Percentiles rank a stretch among this genome's conserved stretches.
Evolutionary conservation across 2,888 invertebrate species (phyloP).

Genomic region (Ctenicera cuprea): DNA sequence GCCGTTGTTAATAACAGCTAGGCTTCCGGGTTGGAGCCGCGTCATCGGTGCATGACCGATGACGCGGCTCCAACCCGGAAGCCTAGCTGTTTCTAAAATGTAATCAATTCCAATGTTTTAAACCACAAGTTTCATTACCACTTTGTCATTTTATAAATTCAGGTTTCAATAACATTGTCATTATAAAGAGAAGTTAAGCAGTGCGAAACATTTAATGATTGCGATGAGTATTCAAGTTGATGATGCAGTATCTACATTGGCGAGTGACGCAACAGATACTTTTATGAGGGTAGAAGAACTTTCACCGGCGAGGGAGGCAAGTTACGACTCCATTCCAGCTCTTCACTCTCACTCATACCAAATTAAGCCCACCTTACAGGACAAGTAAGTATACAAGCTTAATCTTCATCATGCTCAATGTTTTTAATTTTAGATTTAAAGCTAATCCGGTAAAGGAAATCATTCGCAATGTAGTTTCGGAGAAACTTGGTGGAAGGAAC

Average conservation of each 20-base stretch:
- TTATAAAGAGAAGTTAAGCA: too few relatives aligned
- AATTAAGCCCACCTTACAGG: slow-evolving; percentile 69
- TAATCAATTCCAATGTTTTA: too few relatives aligned
- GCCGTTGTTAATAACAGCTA: too few relatives aligned
- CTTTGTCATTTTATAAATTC: too few relatives aligned
- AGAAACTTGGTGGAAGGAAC: slow-evolving; percentile 79
- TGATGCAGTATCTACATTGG: slow-evolving; percentile 54
- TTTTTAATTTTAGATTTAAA: slow-evolving; percentile 74
- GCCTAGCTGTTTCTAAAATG: too few relatives aligned
- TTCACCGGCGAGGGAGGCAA: slow-evolving; percentile 45
- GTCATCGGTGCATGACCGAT: too few relatives aligned
- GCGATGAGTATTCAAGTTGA: slow-evolving; percentile 33
- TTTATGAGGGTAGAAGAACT: slow-evolving; percentile 21
- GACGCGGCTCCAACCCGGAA: too few relatives aligned
- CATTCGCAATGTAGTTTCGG: slow-evolving; percentile 80
- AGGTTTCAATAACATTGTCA: too few relatives aligned
- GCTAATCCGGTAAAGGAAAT: slow-evolving; percentile 80
- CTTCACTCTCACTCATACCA: slow-evolving; percentile 68
- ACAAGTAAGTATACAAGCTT: slow-evolving; percentile 63
- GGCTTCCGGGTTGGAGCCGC: too few relatives aligned
- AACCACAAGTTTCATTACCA: too few relatives aligned
- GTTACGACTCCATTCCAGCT: slow-evolving; percentile 65
- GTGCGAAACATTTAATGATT: too few relatives aligned
- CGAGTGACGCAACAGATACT: slow-evolving; percentile 51
- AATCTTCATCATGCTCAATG: not conserved